A percentile compares a stretch with the other conserved stretches of the same genome.
phyloP scores from a whole-genome alignment of 92 coral and sea anemone genomes.

The Phenganax marumi region DNA sequence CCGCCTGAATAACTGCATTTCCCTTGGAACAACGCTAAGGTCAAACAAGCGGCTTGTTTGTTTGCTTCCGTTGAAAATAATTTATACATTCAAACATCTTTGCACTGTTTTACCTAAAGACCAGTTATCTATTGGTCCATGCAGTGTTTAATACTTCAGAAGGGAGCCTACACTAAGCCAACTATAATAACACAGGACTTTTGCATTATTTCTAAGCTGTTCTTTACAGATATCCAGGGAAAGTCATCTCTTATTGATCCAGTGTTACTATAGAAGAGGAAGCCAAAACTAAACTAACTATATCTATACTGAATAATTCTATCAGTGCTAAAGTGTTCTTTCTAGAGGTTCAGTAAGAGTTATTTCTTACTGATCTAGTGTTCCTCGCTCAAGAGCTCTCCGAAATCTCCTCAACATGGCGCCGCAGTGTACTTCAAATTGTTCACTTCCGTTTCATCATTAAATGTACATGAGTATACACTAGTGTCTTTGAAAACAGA shows the following conservation, averaged over 20 bases:
- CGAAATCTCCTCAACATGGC: slow-evolving; percentile 5
- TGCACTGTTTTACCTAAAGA: background rate
- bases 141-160: no score
- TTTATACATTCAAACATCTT: background rate
- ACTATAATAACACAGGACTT: no score
- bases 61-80: slow-evolving; percentile 6
- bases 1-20: slow-evolving; percentile 16
- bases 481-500: background rate
- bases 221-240: no score
- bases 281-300: no score
- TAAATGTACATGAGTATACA: background rate
- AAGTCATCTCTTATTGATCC: no score
- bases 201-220: no score
- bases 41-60: slow-evolving; percentile 9
- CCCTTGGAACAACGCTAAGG: slow-evolving; percentile 22
- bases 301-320: no score
- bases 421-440: slow-evolving; percentile 1
- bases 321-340: no score
- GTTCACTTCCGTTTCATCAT: background rate
- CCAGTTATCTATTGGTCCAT: background rate
- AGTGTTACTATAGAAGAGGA: no score
- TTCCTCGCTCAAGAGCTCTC: background rate
- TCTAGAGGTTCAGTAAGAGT: no score
- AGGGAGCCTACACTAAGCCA: no score
- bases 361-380: no score